Base-by-base conservation (phyloP, 2,888 invertebrate species). In the Trimorus sp. region DNA sequence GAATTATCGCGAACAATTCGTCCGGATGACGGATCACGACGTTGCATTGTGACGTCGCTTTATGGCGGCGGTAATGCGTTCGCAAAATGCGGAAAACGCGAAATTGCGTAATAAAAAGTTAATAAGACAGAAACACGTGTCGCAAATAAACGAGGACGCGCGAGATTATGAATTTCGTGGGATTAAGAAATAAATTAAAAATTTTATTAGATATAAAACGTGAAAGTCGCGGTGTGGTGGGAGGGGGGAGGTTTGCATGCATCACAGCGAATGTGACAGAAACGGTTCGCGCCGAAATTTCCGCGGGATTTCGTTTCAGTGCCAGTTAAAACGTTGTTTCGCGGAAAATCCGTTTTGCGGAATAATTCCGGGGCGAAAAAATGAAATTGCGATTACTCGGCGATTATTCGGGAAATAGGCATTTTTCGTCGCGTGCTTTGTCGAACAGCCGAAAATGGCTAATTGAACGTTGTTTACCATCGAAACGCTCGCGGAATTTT, bases 181-280 rank as follows among this genome's bases (percentile, higher is more conserved):
- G 54, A 60, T 54, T 68, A 15, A 56, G 45, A 26, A 60, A 60
- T 53, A 60, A 76, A 76, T 60, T 60, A 66, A 53, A 76, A 60
- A 68, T 68, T 68, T 68, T 45, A 68, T 66, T 60, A 53, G 63
- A 75, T 36, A 68, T 53, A 60, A 76, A 76, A 76, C 60, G 58
- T 68, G 68, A 66, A 26, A 26, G 26, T 26, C 45, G 45, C 45
- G 45, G 38, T 56, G n/a, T n/a, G 14, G 53, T 45, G 42, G 11
- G 56, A 9, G 53, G 0, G 1, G 45, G 54, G 36, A 38, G 15
- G 51, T 51, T 38, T 40, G 36, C 54, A 37, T 51, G 40, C 38
- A 53, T 68, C 68, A 53, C 42, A 59, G 48, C 59, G 66, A 58
- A 60, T 66, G 26, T 26, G 26, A 26, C n/a, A 45, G 6, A 45